Base-by-base conservation (phyloP, 2,888 invertebrate species). In the Tinea semifulvella region DNA sequence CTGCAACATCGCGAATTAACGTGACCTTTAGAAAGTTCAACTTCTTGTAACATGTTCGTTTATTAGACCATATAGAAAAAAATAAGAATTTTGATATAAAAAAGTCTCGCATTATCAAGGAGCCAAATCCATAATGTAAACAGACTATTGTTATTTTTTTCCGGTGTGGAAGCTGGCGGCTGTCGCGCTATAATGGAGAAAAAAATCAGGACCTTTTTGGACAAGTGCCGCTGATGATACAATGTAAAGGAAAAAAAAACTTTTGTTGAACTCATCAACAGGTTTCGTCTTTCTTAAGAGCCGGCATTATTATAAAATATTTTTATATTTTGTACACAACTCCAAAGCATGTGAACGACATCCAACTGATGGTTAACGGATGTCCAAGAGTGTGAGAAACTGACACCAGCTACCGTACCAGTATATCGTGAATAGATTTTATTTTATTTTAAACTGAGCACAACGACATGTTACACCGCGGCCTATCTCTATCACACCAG, bases 171-270 rank as follows among this genome's bases (percentile, higher is more conserved):
- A 36, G 36, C 36, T 17, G 18, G 18, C 36, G 18, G 31, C 31
- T 31, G 36, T 18, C 36, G 16, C 18, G 17, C 18, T 35, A 22
- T 22, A 35, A 35, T 13, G 13, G 16, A 36, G 7, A 36, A 36
- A 35, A 36, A 36, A 36, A 18, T 18, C 10, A 14, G 18, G 36
- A 36, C 6, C 36, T 18, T 36, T 11, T 36, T 6, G 36, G 36
- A 36, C 36, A 36, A 36, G 18, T 36, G 36, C 16, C 36, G n/a
- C 17, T 18, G 36, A 35, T 35, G 35, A 18, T 36, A 36, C 36
- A 31, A 31, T 36, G 36, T 36, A 6, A 36, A 31, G 5, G 5
- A 36, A 35, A n/a, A n/a, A 36, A 36, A 36, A 36, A 17, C 36
- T 36, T 10, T 36, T 36, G 36, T 36, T 7, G 18, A 16, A 36